Evolutionary conservation across 2,888 invertebrate species (phyloP), one percentile per base, ranked within the genome.

Genomic region (Leptura quadrifasciata): DNA sequence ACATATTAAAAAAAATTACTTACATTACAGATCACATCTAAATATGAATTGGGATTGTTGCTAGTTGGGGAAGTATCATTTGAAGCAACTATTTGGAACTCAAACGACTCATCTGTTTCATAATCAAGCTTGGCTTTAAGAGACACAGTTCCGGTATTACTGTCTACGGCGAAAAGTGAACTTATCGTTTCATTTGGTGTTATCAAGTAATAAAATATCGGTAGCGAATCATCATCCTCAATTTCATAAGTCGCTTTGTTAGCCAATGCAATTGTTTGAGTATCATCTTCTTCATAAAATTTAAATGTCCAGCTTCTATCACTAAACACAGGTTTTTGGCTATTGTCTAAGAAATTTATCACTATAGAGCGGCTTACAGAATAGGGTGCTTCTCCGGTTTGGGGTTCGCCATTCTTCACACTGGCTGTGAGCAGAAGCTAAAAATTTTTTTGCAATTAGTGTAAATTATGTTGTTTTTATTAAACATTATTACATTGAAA

Each of bases 1-100:
- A 31, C 3, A 31, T 2, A 31, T 31, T 6, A 31, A 15, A 55
- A 65, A 27, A 20, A 52, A 27, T 74, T 67, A 81, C 80, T 81
- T 76, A 84, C 85, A 9, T 76, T 71, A 17, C 83, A 67, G 15
- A 70, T 81, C 0, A 85, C 79, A 24, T 68, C 31, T 4, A 82
- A 55, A 65, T 64, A 65, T 27, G 84, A 80, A 0, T 75, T 55
- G 1, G 70, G 65, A 47, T 80, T 65, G 55, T 57, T 61, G 61
- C 67, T 76, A n/a, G 24, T 39, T 24, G 20, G 21, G 27, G 76
- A 72, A n/a, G 76, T 31, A 63, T 80, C 80, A 72, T 83, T 91
- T 74, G 91, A 90, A 5, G 92, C 92, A 0, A 90, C 90, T 1
- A 93, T 87, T 6, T 85, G 80, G 18, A 93, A 83, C 0, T 83